A percentile compares a stretch with the other conserved stretches of the same genome.
Conservation (phyloP, 2,888 invertebrate species). For the Invenusta paracnida region DNA sequence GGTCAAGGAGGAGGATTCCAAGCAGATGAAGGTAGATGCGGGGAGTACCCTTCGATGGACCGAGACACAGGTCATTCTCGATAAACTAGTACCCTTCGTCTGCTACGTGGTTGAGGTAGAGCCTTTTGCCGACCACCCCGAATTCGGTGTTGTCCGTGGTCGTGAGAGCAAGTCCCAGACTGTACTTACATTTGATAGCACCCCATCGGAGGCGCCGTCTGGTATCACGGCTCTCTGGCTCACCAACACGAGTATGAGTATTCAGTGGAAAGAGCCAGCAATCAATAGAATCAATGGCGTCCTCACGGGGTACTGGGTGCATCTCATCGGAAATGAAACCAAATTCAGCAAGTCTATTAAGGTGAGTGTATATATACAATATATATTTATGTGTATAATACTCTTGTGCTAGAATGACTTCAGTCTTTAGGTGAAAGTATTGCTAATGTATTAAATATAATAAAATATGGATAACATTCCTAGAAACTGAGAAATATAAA, state of each 20-base stretch:
- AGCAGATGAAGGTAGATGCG: not conserved
- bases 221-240: constrained; percentile 39
- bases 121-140: constrained; percentile 17
- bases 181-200: constrained; percentile 39
- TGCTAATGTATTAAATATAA: too few species aligned
- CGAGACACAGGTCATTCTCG: constrained; percentile 17
- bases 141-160: constrained; percentile 7
- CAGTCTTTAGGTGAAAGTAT: too few species aligned
- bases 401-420: too few species aligned
- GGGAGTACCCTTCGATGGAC: not conserved
- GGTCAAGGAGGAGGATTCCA: not conserved
- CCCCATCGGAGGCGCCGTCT: constrained; percentile 36
- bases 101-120: constrained; percentile 40
- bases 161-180: constrained; percentile 31
- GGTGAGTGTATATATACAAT: constrained; percentile 3
- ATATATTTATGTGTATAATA: too few species aligned
- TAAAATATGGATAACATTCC: too few species aligned
- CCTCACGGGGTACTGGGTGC: constrained; percentile 30
- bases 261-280: constrained; percentile 27
- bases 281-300: constrained; percentile 29
- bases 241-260: constrained; percentile 9
- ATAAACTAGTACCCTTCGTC: constrained; percentile 35
- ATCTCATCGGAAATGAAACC: constrained; percentile 38
- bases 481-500: too few species aligned
- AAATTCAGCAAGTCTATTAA: constrained; percentile 30